Conservation (phyloP, 2,888 invertebrate genomes). For the Zaprionus bogoriensis region DNA sequence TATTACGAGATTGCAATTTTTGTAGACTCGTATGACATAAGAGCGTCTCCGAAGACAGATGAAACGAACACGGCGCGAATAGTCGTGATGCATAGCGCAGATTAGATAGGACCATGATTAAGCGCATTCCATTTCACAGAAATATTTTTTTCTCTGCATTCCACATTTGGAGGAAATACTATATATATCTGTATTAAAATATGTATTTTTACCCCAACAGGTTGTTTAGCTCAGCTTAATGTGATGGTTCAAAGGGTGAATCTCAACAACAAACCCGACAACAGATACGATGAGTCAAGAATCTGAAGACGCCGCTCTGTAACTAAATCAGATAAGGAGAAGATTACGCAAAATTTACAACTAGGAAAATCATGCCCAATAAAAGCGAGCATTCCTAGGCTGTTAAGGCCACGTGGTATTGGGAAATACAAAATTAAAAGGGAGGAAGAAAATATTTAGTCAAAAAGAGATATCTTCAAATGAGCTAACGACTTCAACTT, state of each 20-base stretch:
- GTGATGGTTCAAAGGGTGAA: neutral
- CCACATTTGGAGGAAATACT: neutral
- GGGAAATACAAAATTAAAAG: neutral
- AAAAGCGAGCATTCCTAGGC: neutral
- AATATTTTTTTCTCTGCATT: neutral
- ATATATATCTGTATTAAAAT: neutral
- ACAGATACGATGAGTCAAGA: neutral
- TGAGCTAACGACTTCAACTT: neutral
- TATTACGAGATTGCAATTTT: neutral
- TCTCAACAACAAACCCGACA: neutral
- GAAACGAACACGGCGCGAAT: neutral
- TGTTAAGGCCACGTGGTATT: neutral
- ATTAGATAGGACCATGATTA: constrained; percentile 4
- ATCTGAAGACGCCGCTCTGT: neutral
- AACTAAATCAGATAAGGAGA: neutral
- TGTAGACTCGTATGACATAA: neutral
- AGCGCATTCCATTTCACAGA: neutral
- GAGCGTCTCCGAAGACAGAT: neutral
- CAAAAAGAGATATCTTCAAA: neutral
- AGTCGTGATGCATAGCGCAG: constrained; percentile 26
- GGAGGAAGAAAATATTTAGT: neutral
- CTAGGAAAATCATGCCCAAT: neutral
- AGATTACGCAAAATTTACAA: neutral
- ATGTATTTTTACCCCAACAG: too few species aligned
- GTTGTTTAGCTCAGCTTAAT: neutral